Conservation (phyloP, 2,797 vertebrate species). For the Intellagama lesueurii region DNA sequence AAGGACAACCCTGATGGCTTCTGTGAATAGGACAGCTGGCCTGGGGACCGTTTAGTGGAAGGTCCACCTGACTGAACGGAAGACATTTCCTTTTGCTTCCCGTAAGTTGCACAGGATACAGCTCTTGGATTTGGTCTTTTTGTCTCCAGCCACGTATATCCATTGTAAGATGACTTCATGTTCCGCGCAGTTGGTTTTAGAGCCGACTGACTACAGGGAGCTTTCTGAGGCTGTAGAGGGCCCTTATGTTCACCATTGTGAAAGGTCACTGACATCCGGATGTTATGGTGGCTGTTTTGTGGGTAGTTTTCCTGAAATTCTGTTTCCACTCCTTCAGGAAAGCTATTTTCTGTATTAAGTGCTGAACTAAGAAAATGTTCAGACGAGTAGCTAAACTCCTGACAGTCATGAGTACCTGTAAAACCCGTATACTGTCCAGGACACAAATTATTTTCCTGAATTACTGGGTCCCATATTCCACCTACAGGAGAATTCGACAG, state of each 20-base stretch:
- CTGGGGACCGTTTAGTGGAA: slow-evolving; percentile 42
- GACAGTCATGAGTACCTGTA: slow-evolving; percentile 31
- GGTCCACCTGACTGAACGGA: slow-evolving; percentile 50
- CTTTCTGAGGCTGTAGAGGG: slow-evolving; percentile 39
- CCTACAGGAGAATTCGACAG: slow-evolving; percentile 18
- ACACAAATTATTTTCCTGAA: slow-evolving; percentile 46
- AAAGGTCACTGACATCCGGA: slow-evolving; percentile 37
- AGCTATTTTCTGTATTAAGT: slow-evolving; percentile 47
- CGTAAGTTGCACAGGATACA: rapidly evolving
- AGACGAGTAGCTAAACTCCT: not conserved
- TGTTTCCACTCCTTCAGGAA: slow-evolving; percentile 21
- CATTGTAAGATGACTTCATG: slow-evolving; percentile 22
- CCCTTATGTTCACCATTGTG: slow-evolving; percentile 44
- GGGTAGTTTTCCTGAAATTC: slow-evolving; percentile 23
- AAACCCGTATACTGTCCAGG: slow-evolving; percentile 37
- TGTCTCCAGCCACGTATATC: slow-evolving; percentile 51
- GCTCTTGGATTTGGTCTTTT: slow-evolving; percentile 6
- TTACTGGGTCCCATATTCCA: slow-evolving; percentile 54
- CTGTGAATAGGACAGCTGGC: slow-evolving; percentile 47
- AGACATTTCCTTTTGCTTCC: slow-evolving; percentile 45
- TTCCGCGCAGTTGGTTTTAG: slow-evolving; percentile 40
- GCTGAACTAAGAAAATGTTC: slow-evolving; percentile 27
- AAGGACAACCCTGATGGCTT: slow-evolving; percentile 29
- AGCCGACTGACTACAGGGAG: not conserved
- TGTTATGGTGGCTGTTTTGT: slow-evolving; percentile 41